phyloP scores from a whole-genome alignment of 1,140 invertebrate species.

The Papilio xuthus region DNA sequence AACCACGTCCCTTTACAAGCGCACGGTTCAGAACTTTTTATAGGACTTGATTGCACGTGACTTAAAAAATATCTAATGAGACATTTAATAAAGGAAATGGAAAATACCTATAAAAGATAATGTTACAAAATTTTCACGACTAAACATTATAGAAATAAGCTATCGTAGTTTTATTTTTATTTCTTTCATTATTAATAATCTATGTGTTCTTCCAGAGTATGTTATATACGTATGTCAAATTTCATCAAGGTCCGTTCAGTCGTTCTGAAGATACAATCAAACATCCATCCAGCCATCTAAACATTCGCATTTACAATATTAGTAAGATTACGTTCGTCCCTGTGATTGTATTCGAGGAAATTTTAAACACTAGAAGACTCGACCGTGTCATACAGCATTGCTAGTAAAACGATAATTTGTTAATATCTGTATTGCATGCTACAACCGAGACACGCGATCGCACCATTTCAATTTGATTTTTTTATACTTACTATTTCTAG shows the following conservation, averaged over 20 bases:
- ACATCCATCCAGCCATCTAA: too few relatives aligned
- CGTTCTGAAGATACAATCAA: too few relatives aligned
- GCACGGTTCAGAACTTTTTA: not conserved
- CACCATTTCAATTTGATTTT: constrained; percentile 13
- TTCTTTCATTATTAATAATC: too few relatives aligned
- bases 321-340: not conserved
- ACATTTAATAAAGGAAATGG: not conserved
- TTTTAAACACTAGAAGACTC: not conserved
- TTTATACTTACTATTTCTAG: not conserved
- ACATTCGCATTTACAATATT: too few relatives aligned
- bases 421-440: constrained; percentile 15
- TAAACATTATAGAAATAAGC: too few relatives aligned
- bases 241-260: too few relatives aligned
- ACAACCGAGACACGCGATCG: not conserved
- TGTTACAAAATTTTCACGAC: too few relatives aligned
- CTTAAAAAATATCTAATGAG: not conserved
- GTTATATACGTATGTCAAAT: too few relatives aligned
- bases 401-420: constrained; percentile 1
- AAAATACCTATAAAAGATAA: too few relatives aligned
- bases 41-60: not conserved
- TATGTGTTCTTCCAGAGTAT: too few relatives aligned
- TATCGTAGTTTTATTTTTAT: too few relatives aligned
- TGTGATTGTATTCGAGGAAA: not conserved
- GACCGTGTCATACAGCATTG: not conserved
- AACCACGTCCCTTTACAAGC: not conserved